A percentile compares a stretch with the other conserved stretches of the same genome.
phyloP scores from a whole-genome alignment of 1,140 invertebrate genomes.

The Drosophila ercepeae region DNA sequence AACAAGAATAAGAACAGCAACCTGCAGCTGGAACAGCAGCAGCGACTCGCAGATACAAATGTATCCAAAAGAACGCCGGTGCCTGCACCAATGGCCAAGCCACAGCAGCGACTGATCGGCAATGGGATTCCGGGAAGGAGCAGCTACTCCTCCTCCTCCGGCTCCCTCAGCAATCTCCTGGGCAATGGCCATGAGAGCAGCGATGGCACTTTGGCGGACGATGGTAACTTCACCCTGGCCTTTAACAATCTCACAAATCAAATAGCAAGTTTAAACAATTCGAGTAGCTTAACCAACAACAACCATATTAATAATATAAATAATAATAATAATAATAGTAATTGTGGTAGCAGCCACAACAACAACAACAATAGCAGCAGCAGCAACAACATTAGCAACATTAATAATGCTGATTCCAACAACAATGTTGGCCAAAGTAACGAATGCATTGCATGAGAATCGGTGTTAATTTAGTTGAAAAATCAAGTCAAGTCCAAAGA shows the following conservation, averaged over 20 bases:
- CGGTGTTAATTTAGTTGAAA: constrained; percentile 67
- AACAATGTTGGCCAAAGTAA: constrained; percentile 76
- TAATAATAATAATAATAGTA: constrained; percentile 14
- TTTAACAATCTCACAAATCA: constrained; percentile 72
- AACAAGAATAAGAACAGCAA: constrained; percentile 70
- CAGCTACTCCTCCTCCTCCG: constrained; percentile 42
- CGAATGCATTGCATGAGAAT: constrained; percentile 79
- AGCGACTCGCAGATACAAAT: constrained; percentile 22
- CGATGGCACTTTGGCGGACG: constrained; percentile 68
- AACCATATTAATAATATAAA: constrained; percentile 35
- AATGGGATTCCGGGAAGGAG: constrained; percentile 18
- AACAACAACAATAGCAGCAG: constrained; percentile 39
- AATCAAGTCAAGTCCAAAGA: constrained; percentile 8
- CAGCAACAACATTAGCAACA: constrained; percentile 37
- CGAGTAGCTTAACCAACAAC: constrained; percentile 42
- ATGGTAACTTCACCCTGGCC: constrained; percentile 62
- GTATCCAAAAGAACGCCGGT: constrained; percentile 29
- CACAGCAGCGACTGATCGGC: constrained; percentile 55
- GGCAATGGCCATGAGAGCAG: constrained; percentile 61
- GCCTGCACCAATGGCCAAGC: constrained; percentile 38
- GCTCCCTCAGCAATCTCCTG: constrained; percentile 54
- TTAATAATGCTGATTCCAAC: constrained; percentile 67
- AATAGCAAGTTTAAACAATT: constrained; percentile 68
- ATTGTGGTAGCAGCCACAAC: not conserved
- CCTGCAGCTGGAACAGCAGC: constrained; percentile 47